Evolutionary conservation across 2,888 invertebrate species (phyloP), one percentile per base, ranked within the genome.

Genomic region (Formica aserva): DNA sequence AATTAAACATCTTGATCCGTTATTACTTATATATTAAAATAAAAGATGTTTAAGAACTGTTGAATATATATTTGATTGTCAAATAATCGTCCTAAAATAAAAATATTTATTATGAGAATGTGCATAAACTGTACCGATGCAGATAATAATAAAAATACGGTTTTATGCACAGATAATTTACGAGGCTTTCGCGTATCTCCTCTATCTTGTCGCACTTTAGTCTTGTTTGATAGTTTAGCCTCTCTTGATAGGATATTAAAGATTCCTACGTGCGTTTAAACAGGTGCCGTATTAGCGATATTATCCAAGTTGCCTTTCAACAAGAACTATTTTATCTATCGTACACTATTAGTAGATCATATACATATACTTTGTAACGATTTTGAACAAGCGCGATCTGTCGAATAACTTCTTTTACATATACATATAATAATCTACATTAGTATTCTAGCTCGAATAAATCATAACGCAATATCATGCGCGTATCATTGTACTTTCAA

Each of bases 271-370:
- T 69, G 38, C 35, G 8, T 32, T 77, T 60, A 60, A 78, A 71
- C 22, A 71, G 29, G 35, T 71, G 32, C 32, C 45, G 55, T 77
- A 71, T 48, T 69, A 65, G 18, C 45, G 45, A 32, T 41, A 67
- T 81, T 52, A 32, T 71, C 78, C 5, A 63, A 22, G 45, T 52
- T 52, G 55, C 41, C 67, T 71, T 60, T 82, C 71, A 83, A 88
- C 55, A 83, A 84, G 45, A 72, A 35, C 83, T 83, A 89, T 82
- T 83, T 52, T 57, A 84, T 62, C 41, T 48, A 26, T 77, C 65
- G 15, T 71, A 60, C 76, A 76, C 35, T 78, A 74, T 22, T 55
- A 67, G 22, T 67, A 78, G 22, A 38, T 29, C 15, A 71, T 78
- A 60, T 22, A 48, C 55, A 74, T 48, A 29, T 48, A 29, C 13